Evolutionary conservation across 2,113 vertebrate species (phyloP), one percentile per base, ranked within the genome.

Genomic region (Onychorhynchus coronatus): DNA sequence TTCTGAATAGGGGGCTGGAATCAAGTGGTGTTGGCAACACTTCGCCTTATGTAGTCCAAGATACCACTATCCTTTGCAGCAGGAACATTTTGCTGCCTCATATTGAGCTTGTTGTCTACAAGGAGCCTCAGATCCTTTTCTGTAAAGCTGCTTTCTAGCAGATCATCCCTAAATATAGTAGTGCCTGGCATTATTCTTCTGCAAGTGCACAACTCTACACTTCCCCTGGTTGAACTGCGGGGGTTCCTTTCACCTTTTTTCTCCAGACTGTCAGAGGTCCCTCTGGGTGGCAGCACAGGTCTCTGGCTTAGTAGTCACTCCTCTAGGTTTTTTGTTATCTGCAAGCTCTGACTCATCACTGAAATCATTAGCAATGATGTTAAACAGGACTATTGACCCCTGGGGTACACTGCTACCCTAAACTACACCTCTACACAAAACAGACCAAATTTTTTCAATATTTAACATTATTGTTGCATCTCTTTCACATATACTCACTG

Each of bases 151-250:
- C 9, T 58, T 67, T 62, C 20, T n/a, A 42, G 47, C 3, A 55
- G 11, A 28, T 46, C 3, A 1, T 7, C 8, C 14, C 22, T 25
- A 61, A 0, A 12, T 35, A 14, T 21, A 16, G 5, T 28, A 5
- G 6, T 42, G 14, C 61, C 35, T 78, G 39, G 2, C 5, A 17
- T 68, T 81, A 39, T 73, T 80, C 10, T 6, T 59, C 10, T 44
- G 10, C 53, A 68, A 6, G 14, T 30, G 25, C 21, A 73, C 23
- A 21, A 25, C 5, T 67, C 67, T 24, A 30, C 9, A 28, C 4
- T 50, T 67, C 23, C 9, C 12, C 9, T 46, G 46, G 28, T 23
- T 68, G 30, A 73, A 53, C 10, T 62, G 4, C 20, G 14, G 1
- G 12, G 0, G 1, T 20, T 93, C 6, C 24, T 70, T 74, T 78